These are phyloP conservation scores for Chrysolina americana DNA, from an alignment of 2,888 invertebrate species.

Conservation along the genomic window DNA sequence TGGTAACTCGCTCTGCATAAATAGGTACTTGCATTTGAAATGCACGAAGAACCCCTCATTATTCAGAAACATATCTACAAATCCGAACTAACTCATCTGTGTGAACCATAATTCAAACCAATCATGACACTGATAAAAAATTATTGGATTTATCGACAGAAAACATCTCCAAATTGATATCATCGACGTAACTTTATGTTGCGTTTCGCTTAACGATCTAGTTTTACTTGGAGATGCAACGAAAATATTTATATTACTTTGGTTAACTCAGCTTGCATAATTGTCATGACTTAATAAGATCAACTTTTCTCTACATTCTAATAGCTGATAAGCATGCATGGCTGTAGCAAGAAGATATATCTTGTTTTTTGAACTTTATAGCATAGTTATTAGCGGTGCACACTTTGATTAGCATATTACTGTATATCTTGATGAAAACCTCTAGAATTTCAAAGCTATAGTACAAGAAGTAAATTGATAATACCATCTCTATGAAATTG, in stretches of 20 bases:
- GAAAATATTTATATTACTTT: slow-evolving; percentile 22
- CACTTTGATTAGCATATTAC: slow-evolving; percentile 27
- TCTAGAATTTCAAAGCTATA: no score
- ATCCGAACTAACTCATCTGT: neutral
- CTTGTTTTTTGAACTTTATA: slow-evolving; percentile 6
- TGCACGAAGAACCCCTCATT: no score
- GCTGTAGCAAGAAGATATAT: neutral
- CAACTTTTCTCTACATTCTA: slow-evolving; percentile 4
- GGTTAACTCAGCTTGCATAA: slow-evolving; percentile 10
- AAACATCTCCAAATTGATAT: slow-evolving; percentile 14
- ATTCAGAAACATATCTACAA: no score
- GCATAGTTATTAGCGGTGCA: slow-evolving; percentile 17
- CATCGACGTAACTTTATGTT: slow-evolving; percentile 10
- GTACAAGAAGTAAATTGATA: neutral
- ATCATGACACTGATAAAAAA: neutral
- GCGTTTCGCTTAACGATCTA: slow-evolving; percentile 2
- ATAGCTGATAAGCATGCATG: slow-evolving; percentile 13
- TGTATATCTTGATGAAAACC: slow-evolving; percentile 24
- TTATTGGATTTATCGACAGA: slow-evolving; percentile 5
- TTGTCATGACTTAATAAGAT: slow-evolving; percentile 15
- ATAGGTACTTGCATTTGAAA: no score
- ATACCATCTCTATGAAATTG: neutral
- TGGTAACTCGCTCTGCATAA: no score
- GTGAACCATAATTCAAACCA: neutral
- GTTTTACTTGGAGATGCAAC: neutral